Evolutionary conservation across 1,140 invertebrate species (phyloP).

Genomic region (Pogonus chalceus): DNA sequence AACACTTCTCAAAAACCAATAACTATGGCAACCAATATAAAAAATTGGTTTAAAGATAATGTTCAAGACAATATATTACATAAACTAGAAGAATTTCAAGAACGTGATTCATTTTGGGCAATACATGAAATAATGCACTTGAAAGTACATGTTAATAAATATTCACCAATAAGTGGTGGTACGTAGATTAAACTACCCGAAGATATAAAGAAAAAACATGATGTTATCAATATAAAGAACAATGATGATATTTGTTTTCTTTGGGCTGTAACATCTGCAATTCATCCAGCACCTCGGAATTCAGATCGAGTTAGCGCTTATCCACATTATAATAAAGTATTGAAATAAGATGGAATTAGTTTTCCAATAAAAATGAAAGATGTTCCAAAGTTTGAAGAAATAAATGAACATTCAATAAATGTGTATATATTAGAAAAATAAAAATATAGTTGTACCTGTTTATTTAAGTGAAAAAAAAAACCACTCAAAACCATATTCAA

Average conservation of each 20-base stretch:
- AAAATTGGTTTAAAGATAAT: no score
- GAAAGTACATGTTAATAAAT: slow-evolving; percentile 28
- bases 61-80: no score
- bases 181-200: slow-evolving; percentile 22
- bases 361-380: slow-evolving; percentile 15
- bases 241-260: slow-evolving; percentile 25
- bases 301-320: no score
- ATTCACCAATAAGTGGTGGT: slow-evolving; percentile 20
- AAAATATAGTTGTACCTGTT: no score
- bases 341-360: slow-evolving; percentile 10
- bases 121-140: slow-evolving; percentile 19
- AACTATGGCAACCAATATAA: no score
- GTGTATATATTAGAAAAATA: no score
- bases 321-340: slow-evolving; percentile 16
- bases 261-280: slow-evolving; percentile 20
- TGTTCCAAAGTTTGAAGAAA: slow-evolving; percentile 17
- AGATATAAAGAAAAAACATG: slow-evolving; percentile 24
- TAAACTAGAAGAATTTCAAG: slow-evolving; percentile 23
- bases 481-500: no score
- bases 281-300: slow-evolving; percentile 14
- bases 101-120: slow-evolving; percentile 25
- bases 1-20: no score
- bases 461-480: no score
- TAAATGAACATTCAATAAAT: slow-evolving; percentile 13
- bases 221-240: slow-evolving; percentile 27